A percentile compares a stretch with the other conserved stretches of the same genome.
These are phyloP conservation scores for Ploceus nigricollis DNA, from an alignment of 2,113 vertebrate species.

Conservation along the genomic window DNA sequence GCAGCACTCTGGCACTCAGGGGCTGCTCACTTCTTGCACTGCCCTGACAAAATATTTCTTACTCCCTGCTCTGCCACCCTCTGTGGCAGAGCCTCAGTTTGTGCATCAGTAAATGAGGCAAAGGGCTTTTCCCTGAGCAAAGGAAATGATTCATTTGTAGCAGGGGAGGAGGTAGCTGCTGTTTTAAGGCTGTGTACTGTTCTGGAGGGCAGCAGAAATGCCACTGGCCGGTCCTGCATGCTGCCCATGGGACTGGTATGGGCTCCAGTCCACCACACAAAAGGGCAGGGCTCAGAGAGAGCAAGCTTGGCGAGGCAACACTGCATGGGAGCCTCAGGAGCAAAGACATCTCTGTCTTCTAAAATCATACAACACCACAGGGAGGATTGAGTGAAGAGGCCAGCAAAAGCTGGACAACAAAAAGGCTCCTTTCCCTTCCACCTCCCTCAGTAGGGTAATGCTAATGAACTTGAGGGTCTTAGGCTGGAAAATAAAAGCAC, in stretches of 20 bases:
- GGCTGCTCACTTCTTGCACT: neutral
- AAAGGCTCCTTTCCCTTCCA: neutral
- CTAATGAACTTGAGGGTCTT: neutral
- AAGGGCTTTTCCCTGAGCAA: neutral
- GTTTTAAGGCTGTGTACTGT: neutral
- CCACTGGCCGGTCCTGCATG: neutral
- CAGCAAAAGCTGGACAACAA: neutral
- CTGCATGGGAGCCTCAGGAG: neutral
- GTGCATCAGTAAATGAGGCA: neutral
- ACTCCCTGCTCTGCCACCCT: neutral
- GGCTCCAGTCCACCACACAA: neutral
- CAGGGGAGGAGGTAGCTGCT: neutral
- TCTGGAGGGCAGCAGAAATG: neutral
- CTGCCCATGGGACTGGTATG: neutral
- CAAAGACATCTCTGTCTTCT: neutral
- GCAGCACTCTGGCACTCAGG: neutral
- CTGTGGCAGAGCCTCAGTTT: no score
- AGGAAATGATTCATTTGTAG: accelerated
- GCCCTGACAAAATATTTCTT: neutral
- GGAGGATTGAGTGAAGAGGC: neutral
- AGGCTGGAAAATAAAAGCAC: neutral
- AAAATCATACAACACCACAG: neutral
- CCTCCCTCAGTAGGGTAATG: neutral
- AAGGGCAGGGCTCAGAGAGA: neutral
- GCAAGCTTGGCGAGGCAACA: neutral